Conservation (phyloP, 2,888 invertebrate genomes). For the Ophioninae sp. region DNA sequence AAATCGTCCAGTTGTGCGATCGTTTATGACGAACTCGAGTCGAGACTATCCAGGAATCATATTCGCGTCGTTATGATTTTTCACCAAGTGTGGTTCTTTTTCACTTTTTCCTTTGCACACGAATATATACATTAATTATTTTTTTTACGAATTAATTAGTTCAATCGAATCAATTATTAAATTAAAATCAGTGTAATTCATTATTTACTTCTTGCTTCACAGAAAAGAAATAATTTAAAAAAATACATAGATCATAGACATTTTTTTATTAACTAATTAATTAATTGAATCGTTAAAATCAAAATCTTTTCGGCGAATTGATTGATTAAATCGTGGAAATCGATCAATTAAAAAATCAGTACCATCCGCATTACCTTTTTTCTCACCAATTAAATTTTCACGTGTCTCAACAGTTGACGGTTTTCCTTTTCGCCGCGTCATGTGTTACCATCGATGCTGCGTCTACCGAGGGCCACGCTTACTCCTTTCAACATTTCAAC, state of each 20-base stretch:
- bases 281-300: no score
- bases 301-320: no score
- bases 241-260: no score
- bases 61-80: conserved; percentile 29
- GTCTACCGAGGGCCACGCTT: conserved; percentile 71
- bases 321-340: no score
- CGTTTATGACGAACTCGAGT: neutral
- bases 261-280: no score
- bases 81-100: conserved; percentile 18
- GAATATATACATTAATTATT: no score
- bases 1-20: conserved; percentile 58
- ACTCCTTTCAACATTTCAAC: conserved; percentile 78
- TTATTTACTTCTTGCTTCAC: no score
- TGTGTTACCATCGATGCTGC: conserved; percentile 42
- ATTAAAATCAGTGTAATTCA: no score
- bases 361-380: neutral
- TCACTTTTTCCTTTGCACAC: neutral
- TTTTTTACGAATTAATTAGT: neutral
- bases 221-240: no score
- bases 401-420: conserved; percentile 23
- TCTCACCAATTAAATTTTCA: conserved; percentile 7
- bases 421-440: conserved; percentile 47
- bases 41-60: neutral
- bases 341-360: neutral
- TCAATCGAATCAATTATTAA: no score